A percentile compares a stretch with the other conserved stretches of the same genome.
These are phyloP conservation scores for Gerris lacustris DNA, from an alignment of 2,888 invertebrate genomes.

Conservation along the genomic window DNA sequence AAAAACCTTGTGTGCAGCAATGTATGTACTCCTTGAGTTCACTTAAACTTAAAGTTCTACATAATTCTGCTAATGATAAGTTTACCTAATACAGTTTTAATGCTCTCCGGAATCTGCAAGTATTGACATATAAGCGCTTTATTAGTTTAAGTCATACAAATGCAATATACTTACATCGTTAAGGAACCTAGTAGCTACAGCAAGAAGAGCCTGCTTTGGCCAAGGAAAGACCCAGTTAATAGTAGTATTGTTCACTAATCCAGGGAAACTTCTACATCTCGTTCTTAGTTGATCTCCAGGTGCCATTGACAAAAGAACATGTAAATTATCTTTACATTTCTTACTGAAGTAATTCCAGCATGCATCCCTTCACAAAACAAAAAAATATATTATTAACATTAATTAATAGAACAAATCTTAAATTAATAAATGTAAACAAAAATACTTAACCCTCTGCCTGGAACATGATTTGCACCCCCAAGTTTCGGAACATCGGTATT, in stretches of 20 bases:
- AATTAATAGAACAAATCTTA: not conserved
- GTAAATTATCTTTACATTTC: constrained; percentile 68
- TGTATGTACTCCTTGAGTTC: too few species aligned
- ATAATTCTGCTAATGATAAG: too few species aligned
- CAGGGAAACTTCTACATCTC: constrained; percentile 80
- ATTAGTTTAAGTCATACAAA: too few species aligned
- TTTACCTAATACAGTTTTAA: too few species aligned
- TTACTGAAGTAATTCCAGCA: constrained; percentile 76
- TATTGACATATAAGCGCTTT: too few species aligned
- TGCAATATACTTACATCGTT: constrained; percentile 50
- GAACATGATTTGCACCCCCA: too few species aligned
- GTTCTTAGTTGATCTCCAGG: constrained; percentile 72
- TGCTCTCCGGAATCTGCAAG: too few species aligned
- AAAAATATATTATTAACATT: constrained; percentile 22
- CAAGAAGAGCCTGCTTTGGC: constrained; percentile 77
- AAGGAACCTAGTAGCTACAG: constrained; percentile 74
- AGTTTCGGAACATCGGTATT: too few species aligned
- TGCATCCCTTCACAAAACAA: constrained; percentile 46
- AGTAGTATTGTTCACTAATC: constrained; percentile 78
- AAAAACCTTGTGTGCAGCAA: too few species aligned
- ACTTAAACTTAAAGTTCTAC: too few species aligned
- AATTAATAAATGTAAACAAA: too few species aligned
- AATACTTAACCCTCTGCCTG: too few species aligned
- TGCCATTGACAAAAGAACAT: constrained; percentile 84
- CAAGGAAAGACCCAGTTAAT: constrained; percentile 92